Base-by-base conservation (phyloP, 1,140 invertebrate genomes). In the honey bee (Apis mellifera) region DNA sequence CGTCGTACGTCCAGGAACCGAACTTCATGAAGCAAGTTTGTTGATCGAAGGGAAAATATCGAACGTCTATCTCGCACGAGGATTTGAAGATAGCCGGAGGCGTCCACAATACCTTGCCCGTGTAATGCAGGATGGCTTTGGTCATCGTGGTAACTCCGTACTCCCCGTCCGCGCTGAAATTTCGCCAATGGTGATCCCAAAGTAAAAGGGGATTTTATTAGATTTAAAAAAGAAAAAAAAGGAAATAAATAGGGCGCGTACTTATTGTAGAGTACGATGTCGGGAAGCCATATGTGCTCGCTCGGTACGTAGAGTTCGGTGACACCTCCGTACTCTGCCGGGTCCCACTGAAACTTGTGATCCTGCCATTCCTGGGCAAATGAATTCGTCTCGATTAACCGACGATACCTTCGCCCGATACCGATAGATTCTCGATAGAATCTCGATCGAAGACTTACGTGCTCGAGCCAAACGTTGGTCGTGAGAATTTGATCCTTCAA, bases 91-190 rank as follows among this genome's bases (percentile, higher is more conserved):
- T 99, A 11, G 99, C 99, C 19, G 97, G 97, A 42, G 97, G 97
- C n/a, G 97, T 98, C 97, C 97, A 98, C 1, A 97, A 93, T 0
- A 98, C 97, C 92, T 96, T 97, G 21, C 99, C 99, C 1, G 97
- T 97, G 92, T 97, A 96, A 89, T 98, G 96, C 0, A 99, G 95
- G 12, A 98, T 98, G 0, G 98, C 99, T 93, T 99, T 99, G 0
- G 98, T 99, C 98, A 99, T 99, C 4, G 98, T 98, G 13, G 98
- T 99, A 13, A 99, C 98, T 62, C 99, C 98, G 92, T 99, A 99
- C 90, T 99, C 98, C 13, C 99, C 99, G 93, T 99, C 99, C 80
- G 99, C 99, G 93, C 98, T 99, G 92, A 78, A 93, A 94, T 82
- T 26, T 54, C 19, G 26, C 23, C 17, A 54, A 57, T 57, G 19